Conservation (phyloP, 1,140 invertebrate species). For the Chrysopa pallens region DNA sequence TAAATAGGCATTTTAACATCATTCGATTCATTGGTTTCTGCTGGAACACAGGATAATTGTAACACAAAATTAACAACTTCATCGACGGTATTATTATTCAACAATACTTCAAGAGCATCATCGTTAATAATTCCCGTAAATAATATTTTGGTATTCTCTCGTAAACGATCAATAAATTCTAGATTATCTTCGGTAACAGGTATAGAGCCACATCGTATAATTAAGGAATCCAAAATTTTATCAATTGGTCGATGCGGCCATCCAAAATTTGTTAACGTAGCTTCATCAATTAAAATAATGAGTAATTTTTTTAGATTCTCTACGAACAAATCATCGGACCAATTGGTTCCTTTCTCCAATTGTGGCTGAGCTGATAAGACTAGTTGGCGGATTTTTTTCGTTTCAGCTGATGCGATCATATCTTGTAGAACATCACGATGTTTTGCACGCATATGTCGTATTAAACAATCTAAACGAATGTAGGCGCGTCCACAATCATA, state of each 20-base stretch:
- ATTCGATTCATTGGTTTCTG: no score
- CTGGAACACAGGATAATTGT: no score
- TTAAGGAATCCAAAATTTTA: constrained; percentile 37
- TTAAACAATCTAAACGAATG: constrained; percentile 47
- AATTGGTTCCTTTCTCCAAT: no score
- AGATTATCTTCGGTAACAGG: constrained; percentile 38
- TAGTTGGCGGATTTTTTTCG: constrained; percentile 35
- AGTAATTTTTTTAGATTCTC: constrained; percentile 34
- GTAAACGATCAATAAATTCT: constrained; percentile 39
- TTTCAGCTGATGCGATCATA: constrained; percentile 40
- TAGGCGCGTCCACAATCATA: constrained; percentile 45
- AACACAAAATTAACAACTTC: constrained; percentile 19
- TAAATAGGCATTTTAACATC: no score
- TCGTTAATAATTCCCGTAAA: constrained; percentile 64
- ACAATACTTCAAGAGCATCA: constrained; percentile 47
- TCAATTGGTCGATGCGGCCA: constrained; percentile 52
- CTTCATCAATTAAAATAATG: constrained; percentile 49
- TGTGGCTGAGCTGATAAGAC: constrained; percentile 23
- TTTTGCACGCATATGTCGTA: constrained; percentile 45
- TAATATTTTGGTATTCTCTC: constrained; percentile 55
- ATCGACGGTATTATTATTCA: constrained; percentile 64
- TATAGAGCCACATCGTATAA: constrained; percentile 47
- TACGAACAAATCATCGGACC: constrained; percentile 12
- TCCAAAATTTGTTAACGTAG: constrained; percentile 42
- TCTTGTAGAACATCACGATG: constrained; percentile 46